Evolutionary conservation across 2,113 vertebrate species (phyloP).

Genomic region (Heterotis niloticus): DNA sequence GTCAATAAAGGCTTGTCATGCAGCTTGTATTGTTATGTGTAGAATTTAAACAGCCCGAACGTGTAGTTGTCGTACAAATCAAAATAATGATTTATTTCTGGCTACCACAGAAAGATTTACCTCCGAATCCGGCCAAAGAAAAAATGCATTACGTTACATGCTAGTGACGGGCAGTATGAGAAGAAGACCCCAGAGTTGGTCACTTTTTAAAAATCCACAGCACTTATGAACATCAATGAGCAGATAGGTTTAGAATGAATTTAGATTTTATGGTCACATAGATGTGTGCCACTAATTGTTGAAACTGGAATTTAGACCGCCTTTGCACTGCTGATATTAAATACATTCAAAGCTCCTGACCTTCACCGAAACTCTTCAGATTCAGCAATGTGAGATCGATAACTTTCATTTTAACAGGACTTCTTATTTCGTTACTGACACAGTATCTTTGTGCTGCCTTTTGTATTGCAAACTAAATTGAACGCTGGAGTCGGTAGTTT

Average conservation of each 20-base stretch:
- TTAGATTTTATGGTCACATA: neutral
- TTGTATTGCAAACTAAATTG: constrained; percentile 14
- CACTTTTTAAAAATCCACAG: neutral
- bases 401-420: neutral
- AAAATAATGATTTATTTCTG: neutral
- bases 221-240: constrained; percentile 11
- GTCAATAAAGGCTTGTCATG: neutral
- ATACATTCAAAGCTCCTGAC: neutral
- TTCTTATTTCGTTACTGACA: neutral
- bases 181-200: neutral
- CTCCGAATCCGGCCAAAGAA: neutral
- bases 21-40: neutral
- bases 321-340: neutral
- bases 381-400: neutral
- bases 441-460: neutral
- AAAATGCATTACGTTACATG: too few relatives aligned
- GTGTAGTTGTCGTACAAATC: neutral
- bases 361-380: neutral
- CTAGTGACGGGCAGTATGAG: neutral
- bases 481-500: neutral
- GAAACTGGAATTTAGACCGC: neutral
- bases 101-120: neutral
- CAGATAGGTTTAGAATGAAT: too few relatives aligned
- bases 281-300: neutral
- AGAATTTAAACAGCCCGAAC: neutral